These are phyloP conservation scores for Origma solitaria DNA, from an alignment of 2,113 vertebrate species.

Conservation along the genomic window DNA sequence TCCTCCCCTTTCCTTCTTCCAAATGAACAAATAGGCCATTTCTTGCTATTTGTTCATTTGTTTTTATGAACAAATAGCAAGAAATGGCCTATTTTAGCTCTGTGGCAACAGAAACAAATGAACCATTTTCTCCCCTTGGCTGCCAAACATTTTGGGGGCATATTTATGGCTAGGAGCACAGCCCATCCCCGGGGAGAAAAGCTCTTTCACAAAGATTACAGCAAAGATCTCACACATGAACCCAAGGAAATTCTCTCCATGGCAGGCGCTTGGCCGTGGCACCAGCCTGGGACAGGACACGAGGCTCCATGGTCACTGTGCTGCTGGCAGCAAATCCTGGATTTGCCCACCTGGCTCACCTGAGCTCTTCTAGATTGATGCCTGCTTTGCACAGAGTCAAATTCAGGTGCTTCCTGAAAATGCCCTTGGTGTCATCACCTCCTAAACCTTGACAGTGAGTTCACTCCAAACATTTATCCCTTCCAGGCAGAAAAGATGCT, in stretches of 20 bases:
- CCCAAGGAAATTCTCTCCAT: not conserved
- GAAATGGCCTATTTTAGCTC: not conserved
- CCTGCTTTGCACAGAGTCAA: not conserved
- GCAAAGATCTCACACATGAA: not conserved
- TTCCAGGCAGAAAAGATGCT: constrained; percentile 24
- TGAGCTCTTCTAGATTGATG: constrained; percentile 7
- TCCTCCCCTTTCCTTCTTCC: not conserved
- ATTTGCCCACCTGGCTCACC: not conserved
- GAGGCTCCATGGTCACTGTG: not conserved
- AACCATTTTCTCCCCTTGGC: not conserved
- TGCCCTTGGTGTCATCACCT: constrained; percentile 11
- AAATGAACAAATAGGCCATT: too few species aligned
- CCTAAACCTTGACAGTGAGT: constrained; percentile 9
- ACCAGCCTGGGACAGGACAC: not conserved
- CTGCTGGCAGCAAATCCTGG: not conserved
- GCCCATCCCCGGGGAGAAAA: not conserved
- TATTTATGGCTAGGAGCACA: not conserved
- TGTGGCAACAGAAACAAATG: not conserved
- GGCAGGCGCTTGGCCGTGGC: not conserved
- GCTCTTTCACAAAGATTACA: not conserved
- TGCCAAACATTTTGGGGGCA: not conserved
- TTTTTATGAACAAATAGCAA: not conserved
- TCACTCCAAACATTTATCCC: constrained; percentile 44
- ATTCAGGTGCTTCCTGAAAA: not conserved
- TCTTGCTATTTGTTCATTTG: too few species aligned